Percentiles rank a stretch among this genome's conserved stretches.
Evolutionary conservation across 2,113 vertebrate species (phyloP).

Genomic region (Melanerpes aurifrons): DNA sequence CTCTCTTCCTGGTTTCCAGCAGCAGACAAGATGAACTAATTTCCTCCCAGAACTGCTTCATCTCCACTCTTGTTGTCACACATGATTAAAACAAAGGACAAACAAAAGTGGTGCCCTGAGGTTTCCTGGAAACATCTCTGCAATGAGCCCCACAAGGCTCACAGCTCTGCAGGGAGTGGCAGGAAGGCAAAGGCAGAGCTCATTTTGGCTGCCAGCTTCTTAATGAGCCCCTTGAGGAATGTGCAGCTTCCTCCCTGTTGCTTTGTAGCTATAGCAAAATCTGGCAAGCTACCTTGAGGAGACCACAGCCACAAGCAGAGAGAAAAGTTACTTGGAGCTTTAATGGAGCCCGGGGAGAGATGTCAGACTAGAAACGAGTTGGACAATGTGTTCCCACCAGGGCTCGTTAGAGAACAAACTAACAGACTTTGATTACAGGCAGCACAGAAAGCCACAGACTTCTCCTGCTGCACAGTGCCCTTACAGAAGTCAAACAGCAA

Average conservation of each 20-base stretch:
- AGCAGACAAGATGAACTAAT: rapidly evolving
- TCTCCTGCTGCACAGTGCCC: not conserved
- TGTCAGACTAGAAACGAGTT: rapidly evolving
- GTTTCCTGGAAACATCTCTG: not conserved
- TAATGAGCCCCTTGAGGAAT: not conserved
- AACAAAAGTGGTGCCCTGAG: not conserved
- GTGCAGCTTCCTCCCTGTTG: not conserved
- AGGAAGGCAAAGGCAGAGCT: not conserved
- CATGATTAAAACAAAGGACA: not conserved
- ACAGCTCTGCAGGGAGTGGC: not conserved
- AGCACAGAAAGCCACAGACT: not conserved
- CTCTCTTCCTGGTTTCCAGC: not conserved
- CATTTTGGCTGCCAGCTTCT: not conserved
- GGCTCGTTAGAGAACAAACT: not conserved
- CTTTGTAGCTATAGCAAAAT: not conserved
- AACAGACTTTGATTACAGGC: not conserved
- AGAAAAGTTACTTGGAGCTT: not conserved
- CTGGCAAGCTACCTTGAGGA: not conserved
- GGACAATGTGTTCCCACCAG: not conserved
- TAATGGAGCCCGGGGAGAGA: not conserved
- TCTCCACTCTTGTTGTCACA: not conserved
- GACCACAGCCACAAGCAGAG: not conserved
- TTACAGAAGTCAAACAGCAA: not conserved
- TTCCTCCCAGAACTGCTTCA: not conserved
- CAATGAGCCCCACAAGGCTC: not conserved